Evolutionary conservation across 2,888 invertebrate genomes (phyloP), one percentile per base, ranked within the genome.

Genomic region (Hyposoter dolosus): DNA sequence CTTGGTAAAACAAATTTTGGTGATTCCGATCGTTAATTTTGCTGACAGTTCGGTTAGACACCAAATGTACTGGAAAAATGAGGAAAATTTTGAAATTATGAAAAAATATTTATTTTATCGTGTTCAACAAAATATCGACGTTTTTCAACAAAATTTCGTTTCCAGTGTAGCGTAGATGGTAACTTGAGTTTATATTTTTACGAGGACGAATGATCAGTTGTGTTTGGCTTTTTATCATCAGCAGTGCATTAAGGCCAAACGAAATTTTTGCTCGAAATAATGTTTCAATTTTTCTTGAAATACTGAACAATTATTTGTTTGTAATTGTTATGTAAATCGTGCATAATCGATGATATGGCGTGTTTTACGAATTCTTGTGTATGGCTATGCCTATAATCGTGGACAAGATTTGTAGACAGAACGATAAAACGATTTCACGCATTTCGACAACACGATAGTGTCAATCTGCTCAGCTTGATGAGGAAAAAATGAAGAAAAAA

Each of bases 381-480:
- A 23, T 10, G 9, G 3, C 23, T 10, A 23, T 3, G 56, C 23
- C 3, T 15, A 15, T 28, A 60, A 56, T 56, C 15, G 15, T 60
- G 15, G 23, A 56, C 56, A 23, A 56, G 9, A 0, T 66, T 66
- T 35, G 53, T 50, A 40, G 40, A 23, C 66, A 66, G 53, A 75
- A 60, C 17, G 19, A 28, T 53, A 69, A 43, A 68, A 23, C 60
- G 82, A 68, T 82, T 82, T 76, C 75, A 76, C 53, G 40, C 74
- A 23, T 23, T 35, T 65, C 50, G 81, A 81, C 81, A 74, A 81
- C 66, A 81, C 66, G 19, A 32, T 68, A 40, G 17, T 74, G 74
- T 40, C 81, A 28, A 35, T 66, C 43, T 19, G 23, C 6, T 66
- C 43, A 12, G 23, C 6, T 50, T 45, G 60, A 23, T 5, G 32